A percentile compares a stretch with the other conserved stretches of the same genome.
Evolutionary conservation across 2,797 vertebrate genomes (phyloP).

Genomic region (Cryptoprocta ferox): DNA sequence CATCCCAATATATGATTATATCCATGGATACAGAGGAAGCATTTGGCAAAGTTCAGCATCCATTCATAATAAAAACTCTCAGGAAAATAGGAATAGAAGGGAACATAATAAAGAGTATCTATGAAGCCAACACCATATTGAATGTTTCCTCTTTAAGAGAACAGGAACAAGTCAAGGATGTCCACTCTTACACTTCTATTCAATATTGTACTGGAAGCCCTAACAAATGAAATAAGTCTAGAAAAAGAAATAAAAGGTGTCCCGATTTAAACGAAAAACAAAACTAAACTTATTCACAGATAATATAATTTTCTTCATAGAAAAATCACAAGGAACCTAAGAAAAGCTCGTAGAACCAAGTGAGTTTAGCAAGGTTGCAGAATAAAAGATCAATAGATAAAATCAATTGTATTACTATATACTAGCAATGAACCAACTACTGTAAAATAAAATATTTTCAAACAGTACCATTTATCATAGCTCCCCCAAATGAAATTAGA

Average conservation of each 20-base stretch:
- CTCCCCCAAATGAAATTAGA: neutral
- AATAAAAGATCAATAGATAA: neutral
- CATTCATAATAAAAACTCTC: neutral
- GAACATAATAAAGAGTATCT: neutral
- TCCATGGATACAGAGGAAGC: neutral
- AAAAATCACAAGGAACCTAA: neutral
- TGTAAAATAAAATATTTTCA: neutral
- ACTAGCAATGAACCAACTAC: neutral
- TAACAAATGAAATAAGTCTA: neutral
- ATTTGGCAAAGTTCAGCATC: neutral
- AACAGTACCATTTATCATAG: neutral
- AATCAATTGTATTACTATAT: neutral
- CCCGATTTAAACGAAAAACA: slow-evolving; percentile 25
- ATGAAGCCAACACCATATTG: neutral
- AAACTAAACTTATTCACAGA: neutral
- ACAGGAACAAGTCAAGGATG: neutral
- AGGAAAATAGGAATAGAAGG: neutral
- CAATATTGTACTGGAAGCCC: neutral
- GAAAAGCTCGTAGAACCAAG: neutral
- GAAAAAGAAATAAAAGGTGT: slow-evolving; percentile 1
- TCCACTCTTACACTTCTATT: neutral
- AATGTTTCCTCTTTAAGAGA: neutral
- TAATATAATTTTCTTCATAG: neutral
- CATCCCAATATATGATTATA: neutral
- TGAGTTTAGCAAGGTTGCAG: neutral